These are phyloP conservation scores for Andricus grossulariae DNA, from an alignment of 1,140 invertebrate species.

Conservation along the genomic window DNA sequence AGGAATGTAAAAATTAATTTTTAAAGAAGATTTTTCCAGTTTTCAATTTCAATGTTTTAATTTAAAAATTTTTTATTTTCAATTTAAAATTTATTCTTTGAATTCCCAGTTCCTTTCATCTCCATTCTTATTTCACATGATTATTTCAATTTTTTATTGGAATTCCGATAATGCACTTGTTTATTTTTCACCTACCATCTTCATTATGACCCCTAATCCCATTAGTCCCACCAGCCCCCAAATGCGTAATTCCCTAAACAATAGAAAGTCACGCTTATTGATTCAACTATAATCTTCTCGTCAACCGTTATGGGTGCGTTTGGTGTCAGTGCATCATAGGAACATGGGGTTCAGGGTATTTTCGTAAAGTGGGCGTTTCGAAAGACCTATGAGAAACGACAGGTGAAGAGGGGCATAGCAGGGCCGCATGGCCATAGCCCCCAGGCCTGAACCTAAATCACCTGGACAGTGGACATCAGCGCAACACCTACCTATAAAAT, in stretches of 20 bases:
- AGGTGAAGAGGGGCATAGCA: constrained; percentile 46
- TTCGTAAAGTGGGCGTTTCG: constrained; percentile 26
- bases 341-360: constrained; percentile 19
- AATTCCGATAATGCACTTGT: too few species aligned
- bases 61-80: too few species aligned
- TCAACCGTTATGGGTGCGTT: constrained; percentile 7
- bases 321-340: neutral
- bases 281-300: constrained; percentile 26
- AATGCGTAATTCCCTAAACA: neutral
- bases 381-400: constrained; percentile 42
- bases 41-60: too few species aligned
- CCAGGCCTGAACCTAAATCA: neutral
- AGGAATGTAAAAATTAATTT: too few species aligned
- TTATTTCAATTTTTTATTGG: too few species aligned
- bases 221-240: neutral
- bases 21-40: too few species aligned
- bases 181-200: neutral
- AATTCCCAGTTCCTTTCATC: too few species aligned
- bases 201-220: neutral
- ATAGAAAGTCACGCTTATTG: constrained; percentile 28
- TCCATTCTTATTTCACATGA: too few species aligned
- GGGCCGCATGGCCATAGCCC: neutral
- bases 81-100: too few species aligned
- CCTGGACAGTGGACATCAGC: too few species aligned
- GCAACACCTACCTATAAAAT: too few species aligned